Percentiles rank a stretch among this genome's conserved stretches.
phyloP scores from a whole-genome alignment of 2,797 vertebrate genomes.

The Neosilurus hyrtlii region DNA sequence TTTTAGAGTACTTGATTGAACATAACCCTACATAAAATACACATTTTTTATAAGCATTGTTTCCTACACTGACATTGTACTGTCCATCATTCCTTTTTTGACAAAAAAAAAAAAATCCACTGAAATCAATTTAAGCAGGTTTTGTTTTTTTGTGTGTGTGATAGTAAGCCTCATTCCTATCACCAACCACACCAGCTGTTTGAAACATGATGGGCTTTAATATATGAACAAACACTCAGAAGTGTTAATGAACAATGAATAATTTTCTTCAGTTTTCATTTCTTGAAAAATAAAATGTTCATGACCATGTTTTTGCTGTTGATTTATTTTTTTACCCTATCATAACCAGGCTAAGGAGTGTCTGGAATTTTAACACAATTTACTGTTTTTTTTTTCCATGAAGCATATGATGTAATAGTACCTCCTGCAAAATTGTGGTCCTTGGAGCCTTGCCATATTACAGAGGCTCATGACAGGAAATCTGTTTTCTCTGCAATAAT shows the following conservation, averaged over 20 bases:
- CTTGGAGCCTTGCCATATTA: conserved; percentile 11
- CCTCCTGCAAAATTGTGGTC: background rate
- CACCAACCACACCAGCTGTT: conserved; percentile 13
- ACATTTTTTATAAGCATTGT: conserved; percentile 40
- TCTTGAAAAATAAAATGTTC: background rate
- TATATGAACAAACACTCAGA: conserved; percentile 17
- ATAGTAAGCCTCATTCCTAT: conserved; percentile 5
- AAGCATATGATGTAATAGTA: background rate
- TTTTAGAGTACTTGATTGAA: conserved; percentile 39
- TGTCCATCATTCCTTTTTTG: background rate
- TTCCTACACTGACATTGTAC: conserved; percentile 1
- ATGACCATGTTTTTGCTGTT: background rate
- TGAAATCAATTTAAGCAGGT: background rate
- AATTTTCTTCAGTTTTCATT: background rate
- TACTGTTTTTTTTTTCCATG: background rate
- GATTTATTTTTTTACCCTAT: background rate
- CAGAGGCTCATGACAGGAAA: background rate
- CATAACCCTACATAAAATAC: conserved; percentile 51
- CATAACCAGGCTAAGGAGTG: background rate
- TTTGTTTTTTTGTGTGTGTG: background rate
- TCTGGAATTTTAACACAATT: background rate
- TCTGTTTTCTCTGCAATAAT: background rate
- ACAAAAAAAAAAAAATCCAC: background rate
- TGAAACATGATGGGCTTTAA: conserved; percentile 41
- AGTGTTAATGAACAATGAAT: conserved; percentile 26